Evolutionary conservation across 2,113 vertebrate genomes (phyloP).

Genomic region (Hippocampus zosterae): DNA sequence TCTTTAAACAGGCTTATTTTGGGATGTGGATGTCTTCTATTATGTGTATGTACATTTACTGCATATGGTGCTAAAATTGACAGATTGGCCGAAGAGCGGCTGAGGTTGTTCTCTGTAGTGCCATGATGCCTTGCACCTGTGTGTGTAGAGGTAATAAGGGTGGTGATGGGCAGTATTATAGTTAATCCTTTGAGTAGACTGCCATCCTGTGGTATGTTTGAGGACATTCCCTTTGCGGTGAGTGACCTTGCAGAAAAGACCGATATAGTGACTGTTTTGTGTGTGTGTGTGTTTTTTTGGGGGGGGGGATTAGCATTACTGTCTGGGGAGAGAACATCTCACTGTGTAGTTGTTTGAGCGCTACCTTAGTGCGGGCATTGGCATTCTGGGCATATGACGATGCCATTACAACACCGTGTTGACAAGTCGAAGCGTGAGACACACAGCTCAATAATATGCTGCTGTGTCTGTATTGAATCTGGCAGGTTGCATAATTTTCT

Average conservation of each 20-base stretch:
- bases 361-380: constrained; percentile 5
- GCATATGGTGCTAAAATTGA: constrained; percentile 3
- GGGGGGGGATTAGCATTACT: constrained; percentile 13
- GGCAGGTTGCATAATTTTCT: constrained; percentile 65
- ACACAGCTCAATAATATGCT: constrained; percentile 36
- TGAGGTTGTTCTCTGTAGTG: constrained; percentile 21
- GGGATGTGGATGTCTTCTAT: neutral
- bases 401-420: constrained; percentile 23
- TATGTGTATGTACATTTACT: neutral
- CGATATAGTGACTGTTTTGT: neutral
- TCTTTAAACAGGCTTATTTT: neutral
- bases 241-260: neutral
- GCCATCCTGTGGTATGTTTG: constrained; percentile 47
- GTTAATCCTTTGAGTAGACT: constrained; percentile 29
- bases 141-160: constrained; percentile 52
- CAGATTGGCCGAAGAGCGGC: neutral
- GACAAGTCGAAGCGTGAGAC: constrained; percentile 18
- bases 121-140: constrained; percentile 43
- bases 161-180: neutral
- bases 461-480: constrained; percentile 50
- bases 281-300: neutral
- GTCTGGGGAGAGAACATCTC: neutral
- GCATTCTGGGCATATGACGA: constrained; percentile 14
- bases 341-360: constrained; percentile 4
- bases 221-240: neutral